Evolutionary conservation across 2,888 invertebrate genomes (phyloP).

Genomic region (Tyria jacobaeae): DNA sequence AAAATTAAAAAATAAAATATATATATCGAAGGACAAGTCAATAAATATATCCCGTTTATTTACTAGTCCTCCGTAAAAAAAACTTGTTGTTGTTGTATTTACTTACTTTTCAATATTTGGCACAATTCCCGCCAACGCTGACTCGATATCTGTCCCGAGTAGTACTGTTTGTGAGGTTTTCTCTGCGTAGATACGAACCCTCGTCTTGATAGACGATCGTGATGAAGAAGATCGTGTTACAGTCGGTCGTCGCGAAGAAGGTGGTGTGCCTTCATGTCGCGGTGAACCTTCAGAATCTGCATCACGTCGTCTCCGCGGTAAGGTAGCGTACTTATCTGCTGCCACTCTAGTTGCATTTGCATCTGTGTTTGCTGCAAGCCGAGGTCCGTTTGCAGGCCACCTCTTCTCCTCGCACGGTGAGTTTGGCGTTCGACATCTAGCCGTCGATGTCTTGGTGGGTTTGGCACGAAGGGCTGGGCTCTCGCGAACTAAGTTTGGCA

Average conservation of each 20-base stretch:
- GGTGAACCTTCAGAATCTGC: conserved; percentile 87
- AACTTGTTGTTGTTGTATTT: neutral
- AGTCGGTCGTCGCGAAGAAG: conserved; percentile 73
- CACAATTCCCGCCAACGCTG: conserved; percentile 88
- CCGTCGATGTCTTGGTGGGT: conserved; percentile 85
- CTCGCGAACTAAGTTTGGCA: conserved; percentile 83
- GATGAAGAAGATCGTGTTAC: conserved; percentile 76
- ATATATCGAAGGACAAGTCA: too few relatives aligned
- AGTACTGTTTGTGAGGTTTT: conserved; percentile 92
- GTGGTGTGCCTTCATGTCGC: conserved; percentile 74
- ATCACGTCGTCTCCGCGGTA: conserved; percentile 91
- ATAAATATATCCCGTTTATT: too few relatives aligned
- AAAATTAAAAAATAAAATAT: too few relatives aligned
- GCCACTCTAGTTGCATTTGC: conserved; percentile 77
- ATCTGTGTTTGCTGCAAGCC: conserved; percentile 69
- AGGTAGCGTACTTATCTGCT: conserved; percentile 91
- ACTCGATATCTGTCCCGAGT: conserved; percentile 90
- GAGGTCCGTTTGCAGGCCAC: conserved; percentile 87
- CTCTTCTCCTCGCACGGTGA: conserved; percentile 90
- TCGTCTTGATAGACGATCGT: conserved; percentile 71
- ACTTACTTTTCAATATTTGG: conserved; percentile 79
- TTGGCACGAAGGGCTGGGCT: conserved; percentile 79
- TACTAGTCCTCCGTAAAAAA: neutral
- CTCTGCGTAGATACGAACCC: conserved; percentile 92
- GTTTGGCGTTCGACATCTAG: conserved; percentile 87